A percentile compares a stretch with the other conserved stretches of the same genome.
phyloP scores from a whole-genome alignment of 2,113 vertebrate species.

The Apaloderma vittatum region DNA sequence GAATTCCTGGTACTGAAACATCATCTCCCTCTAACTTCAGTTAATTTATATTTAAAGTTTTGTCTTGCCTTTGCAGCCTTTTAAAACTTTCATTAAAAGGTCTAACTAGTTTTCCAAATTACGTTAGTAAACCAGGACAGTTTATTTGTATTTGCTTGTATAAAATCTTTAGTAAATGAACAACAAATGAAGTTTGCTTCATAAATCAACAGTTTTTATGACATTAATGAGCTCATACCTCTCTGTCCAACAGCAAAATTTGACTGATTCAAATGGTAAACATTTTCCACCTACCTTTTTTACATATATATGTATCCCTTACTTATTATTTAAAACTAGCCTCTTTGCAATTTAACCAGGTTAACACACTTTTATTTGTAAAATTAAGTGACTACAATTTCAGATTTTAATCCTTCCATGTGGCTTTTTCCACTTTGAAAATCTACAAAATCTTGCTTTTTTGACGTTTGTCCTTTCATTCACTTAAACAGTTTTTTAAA shows the following conservation, averaged over 20 bases:
- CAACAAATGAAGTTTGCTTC: neutral
- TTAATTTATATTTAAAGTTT: constrained; percentile 28
- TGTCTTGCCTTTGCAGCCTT: neutral
- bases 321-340: neutral
- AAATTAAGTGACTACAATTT: neutral
- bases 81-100: neutral
- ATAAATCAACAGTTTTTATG: neutral
- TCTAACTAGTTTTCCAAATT: neutral
- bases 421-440: neutral
- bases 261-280: neutral
- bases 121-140: neutral
- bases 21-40: neutral
- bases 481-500: neutral
- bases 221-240: neutral
- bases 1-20: neutral
- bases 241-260: neutral
- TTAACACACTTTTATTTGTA: neutral
- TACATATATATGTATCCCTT: neutral
- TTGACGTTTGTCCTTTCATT: neutral
- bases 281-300: neutral
- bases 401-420: neutral
- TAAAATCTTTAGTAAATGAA: neutral
- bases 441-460: neutral
- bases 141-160: neutral
- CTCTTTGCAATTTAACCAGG: neutral